Evolutionary conservation across 2,888 invertebrate genomes (phyloP).

Genomic region (Oxyteleia sp.): DNA sequence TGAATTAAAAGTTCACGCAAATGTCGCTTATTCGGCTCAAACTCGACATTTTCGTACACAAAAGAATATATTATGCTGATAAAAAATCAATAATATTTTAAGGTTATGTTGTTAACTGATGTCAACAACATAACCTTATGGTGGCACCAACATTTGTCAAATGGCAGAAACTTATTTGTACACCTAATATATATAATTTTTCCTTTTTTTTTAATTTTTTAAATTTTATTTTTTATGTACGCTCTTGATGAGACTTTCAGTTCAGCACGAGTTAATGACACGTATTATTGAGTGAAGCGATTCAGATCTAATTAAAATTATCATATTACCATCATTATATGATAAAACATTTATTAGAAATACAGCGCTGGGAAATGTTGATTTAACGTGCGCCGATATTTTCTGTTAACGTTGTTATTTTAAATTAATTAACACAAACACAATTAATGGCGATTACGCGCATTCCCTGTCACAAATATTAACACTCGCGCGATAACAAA

Average conservation of each 20-base stretch:
- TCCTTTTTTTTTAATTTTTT: no score
- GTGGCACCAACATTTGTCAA: no score
- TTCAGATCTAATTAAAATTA: constrained; percentile 14
- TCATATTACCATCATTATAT: constrained; percentile 7
- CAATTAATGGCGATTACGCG: neutral
- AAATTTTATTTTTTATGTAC: no score
- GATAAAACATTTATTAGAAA: neutral
- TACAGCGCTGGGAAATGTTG: neutral
- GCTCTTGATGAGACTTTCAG: neutral
- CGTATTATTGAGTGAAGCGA: constrained; percentile 15
- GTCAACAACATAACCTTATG: no score
- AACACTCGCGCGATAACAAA: neutral
- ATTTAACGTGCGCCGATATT: neutral
- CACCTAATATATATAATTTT: no score
- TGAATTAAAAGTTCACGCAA: no score
- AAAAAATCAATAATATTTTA: no score
- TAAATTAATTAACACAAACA: neutral
- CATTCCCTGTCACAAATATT: neutral
- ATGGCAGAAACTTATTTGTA: no score
- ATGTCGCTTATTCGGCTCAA: no score
- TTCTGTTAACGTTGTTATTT: constrained; percentile 5
- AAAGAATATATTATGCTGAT: no score
- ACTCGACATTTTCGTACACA: no score
- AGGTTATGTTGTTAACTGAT: no score
- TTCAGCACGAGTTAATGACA: constrained; percentile 14